Percentiles rank a stretch among this genome's conserved stretches.
Evolutionary conservation across 2,113 vertebrate genomes (phyloP).

Genomic region (Polypterus senegalus): DNA sequence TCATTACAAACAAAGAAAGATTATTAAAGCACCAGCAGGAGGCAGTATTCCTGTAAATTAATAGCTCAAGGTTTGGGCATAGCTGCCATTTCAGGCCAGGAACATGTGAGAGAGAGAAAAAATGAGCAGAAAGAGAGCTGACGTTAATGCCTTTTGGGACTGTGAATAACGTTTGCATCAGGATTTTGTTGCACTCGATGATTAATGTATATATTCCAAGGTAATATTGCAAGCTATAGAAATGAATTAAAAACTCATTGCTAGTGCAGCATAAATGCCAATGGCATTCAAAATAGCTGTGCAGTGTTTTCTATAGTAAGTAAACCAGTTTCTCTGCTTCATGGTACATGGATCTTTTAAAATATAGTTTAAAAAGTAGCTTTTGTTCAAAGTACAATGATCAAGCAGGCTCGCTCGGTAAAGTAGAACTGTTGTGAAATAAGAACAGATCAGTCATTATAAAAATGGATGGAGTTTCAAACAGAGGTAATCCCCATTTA

Average conservation of each 20-base stretch:
- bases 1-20: no score
- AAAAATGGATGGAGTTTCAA: no score
- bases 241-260: conserved; percentile 33
- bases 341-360: no score
- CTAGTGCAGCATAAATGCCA: conserved; percentile 4
- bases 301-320: conserved; percentile 1
- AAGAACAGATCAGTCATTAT: no score
- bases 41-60: neutral
- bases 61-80: neutral
- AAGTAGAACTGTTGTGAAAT: no score
- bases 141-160: conserved; percentile 15
- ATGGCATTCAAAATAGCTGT: neutral
- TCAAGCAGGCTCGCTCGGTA: no score
- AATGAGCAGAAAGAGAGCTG: conserved; percentile 10
- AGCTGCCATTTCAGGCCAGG: neutral
- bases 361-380: no score
- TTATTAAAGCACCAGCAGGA: no score
- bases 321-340: no score
- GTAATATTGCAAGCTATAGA: conserved; percentile 34
- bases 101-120: neutral
- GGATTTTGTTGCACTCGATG: conserved; percentile 5
- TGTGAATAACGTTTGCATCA: conserved; percentile 16
- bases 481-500: no score
- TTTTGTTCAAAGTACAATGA: no score
- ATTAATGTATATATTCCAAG: conserved; percentile 20